These are phyloP conservation scores for Apocrypta bakeri DNA, from an alignment of 1,140 invertebrate genomes.

Conservation along the genomic window DNA sequence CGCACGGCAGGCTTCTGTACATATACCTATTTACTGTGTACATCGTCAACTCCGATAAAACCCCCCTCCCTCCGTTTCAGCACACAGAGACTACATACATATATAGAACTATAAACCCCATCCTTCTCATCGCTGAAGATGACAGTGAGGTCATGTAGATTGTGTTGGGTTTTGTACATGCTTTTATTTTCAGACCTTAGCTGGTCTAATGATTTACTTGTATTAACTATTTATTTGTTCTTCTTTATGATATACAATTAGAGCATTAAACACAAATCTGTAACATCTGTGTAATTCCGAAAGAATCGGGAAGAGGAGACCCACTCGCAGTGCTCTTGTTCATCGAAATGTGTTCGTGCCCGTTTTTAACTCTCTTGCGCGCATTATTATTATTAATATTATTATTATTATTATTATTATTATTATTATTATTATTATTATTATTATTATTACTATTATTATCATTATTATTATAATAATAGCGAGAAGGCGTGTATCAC, in stretches of 20 bases:
- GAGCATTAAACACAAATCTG: background rate
- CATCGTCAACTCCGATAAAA: background rate
- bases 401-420: too few species aligned
- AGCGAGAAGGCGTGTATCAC: background rate
- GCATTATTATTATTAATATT: too few species aligned
- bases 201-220: too few species aligned
- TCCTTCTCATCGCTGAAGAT: background rate
- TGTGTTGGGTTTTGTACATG: background rate
- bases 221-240: background rate
- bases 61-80: background rate
- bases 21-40: too few species aligned
- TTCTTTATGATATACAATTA: background rate
- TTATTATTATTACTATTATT: too few species aligned
- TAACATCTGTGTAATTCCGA: background rate
- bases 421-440: too few species aligned
- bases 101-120: background rate
- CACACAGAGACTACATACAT: background rate
- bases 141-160: background rate
- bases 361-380: slow-evolving; percentile 10
- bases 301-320: background rate
- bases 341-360: background rate
- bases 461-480: too few species aligned
- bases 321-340: background rate
- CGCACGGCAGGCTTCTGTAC: background rate
- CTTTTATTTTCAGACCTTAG: background rate